Evolutionary conservation across 2,797 vertebrate genomes (phyloP).

Genomic region (Bradypus variegatus): DNA sequence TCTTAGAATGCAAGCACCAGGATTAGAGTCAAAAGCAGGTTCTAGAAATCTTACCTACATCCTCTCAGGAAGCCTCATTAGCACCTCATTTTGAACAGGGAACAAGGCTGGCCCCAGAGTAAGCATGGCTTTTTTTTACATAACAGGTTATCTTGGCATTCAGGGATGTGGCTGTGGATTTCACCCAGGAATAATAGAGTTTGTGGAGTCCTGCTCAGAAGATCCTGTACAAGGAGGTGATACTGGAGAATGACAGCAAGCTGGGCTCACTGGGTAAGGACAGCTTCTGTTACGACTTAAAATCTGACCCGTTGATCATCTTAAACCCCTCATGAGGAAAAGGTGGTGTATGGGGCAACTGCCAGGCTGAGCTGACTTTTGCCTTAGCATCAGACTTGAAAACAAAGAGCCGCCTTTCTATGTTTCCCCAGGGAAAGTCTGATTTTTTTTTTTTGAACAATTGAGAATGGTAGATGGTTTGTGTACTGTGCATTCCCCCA

Average conservation of each 20-base stretch:
- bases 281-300: neutral
- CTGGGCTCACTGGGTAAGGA: constrained; percentile 25
- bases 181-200: constrained; percentile 6
- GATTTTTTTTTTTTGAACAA: neutral
- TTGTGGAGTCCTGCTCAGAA: neutral
- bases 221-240: constrained; percentile 14
- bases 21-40: neutral
- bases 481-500: neutral
- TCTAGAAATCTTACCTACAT: neutral
- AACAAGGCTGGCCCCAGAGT: neutral
- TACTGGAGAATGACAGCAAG: neutral
- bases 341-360: neutral
- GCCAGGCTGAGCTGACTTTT: neutral
- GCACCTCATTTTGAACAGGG: neutral
- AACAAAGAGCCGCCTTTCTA: neutral
- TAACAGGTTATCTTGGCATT: neutral
- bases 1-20: neutral
- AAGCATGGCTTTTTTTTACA: neutral
- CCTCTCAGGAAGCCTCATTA: neutral
- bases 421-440: neutral
- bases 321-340: neutral
- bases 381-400: neutral
- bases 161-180: constrained; percentile 4
- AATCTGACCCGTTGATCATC: neutral
- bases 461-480: neutral